These are phyloP conservation scores for Rhaphigaster nebulosa DNA, from an alignment of 2,888 invertebrate species.

Conservation along the genomic window DNA sequence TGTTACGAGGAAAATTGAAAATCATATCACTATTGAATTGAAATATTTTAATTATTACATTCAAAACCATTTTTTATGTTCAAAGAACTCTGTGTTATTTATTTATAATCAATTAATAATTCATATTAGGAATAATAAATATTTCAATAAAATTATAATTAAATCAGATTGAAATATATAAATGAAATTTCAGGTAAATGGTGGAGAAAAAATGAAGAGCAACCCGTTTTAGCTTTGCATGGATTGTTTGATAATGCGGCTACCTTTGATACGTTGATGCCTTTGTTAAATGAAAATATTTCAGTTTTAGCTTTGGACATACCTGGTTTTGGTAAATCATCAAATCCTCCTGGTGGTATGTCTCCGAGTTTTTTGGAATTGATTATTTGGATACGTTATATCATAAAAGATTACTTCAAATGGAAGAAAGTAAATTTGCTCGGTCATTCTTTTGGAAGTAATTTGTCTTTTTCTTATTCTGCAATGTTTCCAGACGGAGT, in stretches of 20 bases:
- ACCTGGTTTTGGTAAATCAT: slow-evolving; percentile 81
- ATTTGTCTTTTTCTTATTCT: slow-evolving; percentile 75
- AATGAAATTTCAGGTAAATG: slow-evolving; percentile 71
- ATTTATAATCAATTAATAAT: not conserved
- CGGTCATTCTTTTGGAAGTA: slow-evolving; percentile 74
- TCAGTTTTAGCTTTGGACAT: slow-evolving; percentile 76
- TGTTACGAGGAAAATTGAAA: too few species aligned
- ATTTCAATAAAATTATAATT: not conserved
- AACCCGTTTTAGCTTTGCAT: slow-evolving; percentile 79
- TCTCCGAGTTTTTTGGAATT: slow-evolving; percentile 70
- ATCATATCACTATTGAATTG: too few species aligned
- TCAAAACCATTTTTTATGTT: too few species aligned
- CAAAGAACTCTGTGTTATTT: too few species aligned
- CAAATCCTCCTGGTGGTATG: slow-evolving; percentile 74
- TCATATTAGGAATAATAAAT: not conserved
- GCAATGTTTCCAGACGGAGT: slow-evolving; percentile 75
- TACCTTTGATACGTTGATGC: slow-evolving; percentile 80
- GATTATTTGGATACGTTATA: slow-evolving; percentile 68
- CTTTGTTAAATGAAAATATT: slow-evolving; percentile 71
- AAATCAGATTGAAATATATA: not conserved
- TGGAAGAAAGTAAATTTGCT: slow-evolving; percentile 80
- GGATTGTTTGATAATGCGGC: slow-evolving; percentile 86
- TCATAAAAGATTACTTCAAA: slow-evolving; percentile 66
- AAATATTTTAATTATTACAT: too few species aligned
- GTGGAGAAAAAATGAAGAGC: slow-evolving; percentile 77